phyloP scores from a whole-genome alignment of 1,140 invertebrate genomes.

The Rhopalosiphum maidis region DNA sequence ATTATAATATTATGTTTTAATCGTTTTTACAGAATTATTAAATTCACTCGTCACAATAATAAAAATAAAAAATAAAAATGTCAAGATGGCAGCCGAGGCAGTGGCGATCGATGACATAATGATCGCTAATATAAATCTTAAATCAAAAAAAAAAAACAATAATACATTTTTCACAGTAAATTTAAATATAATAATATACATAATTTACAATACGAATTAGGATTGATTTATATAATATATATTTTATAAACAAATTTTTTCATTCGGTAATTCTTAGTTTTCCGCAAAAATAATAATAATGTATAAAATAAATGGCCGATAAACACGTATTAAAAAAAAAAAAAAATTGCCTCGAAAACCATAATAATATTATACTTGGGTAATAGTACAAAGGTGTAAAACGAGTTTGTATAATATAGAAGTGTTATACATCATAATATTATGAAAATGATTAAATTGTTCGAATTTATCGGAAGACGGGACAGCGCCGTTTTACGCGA shows the following conservation, averaged over 20 bases:
- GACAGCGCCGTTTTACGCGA: neutral
- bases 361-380: neutral
- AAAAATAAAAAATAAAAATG: neutral
- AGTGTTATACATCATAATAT: neutral
- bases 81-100: neutral
- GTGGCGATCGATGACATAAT: neutral
- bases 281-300: neutral
- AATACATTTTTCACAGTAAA: neutral
- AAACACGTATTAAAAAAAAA: neutral
- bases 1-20: neutral
- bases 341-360: neutral
- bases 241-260: neutral
- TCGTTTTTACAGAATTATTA: no score
- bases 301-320: neutral
- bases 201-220: conserved; percentile 10
- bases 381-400: neutral
- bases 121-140: no score
- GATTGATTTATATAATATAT: neutral
- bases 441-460: neutral
- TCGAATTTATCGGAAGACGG: neutral
- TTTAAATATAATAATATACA: neutral
- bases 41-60: neutral
- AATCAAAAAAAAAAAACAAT: neutral
- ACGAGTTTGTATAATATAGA: neutral
- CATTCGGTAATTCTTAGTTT: neutral